Conservation (phyloP, 2,113 vertebrate genomes). For the Ahaetulla prasina region DNA sequence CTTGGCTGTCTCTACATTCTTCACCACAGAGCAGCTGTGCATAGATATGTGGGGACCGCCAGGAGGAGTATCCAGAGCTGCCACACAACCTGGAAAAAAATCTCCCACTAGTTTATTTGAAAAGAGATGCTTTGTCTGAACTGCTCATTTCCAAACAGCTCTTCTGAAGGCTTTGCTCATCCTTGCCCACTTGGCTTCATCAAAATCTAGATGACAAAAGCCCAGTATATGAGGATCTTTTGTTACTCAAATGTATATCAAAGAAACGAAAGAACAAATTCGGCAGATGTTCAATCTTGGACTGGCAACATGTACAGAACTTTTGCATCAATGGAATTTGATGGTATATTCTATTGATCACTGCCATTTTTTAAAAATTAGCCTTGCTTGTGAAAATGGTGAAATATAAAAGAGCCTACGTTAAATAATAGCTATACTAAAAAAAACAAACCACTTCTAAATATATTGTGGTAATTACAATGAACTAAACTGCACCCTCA, state of each 20-base stretch:
- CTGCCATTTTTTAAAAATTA: background rate
- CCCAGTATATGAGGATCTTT: background rate
- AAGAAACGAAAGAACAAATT: background rate
- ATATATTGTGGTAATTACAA: background rate
- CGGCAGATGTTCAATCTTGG: background rate
- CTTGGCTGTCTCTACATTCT: background rate
- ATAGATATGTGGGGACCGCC: background rate
- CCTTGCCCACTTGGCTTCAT: background rate
- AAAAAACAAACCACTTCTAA: background rate
- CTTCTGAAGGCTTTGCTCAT: background rate
- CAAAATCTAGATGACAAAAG: background rate
- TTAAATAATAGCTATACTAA: background rate
- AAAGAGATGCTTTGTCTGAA: background rate
- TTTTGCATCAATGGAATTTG: background rate
- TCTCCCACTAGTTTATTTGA: background rate
- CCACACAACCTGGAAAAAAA: background rate
- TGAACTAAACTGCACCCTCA: background rate
- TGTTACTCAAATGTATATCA: background rate
- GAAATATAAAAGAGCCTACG: background rate
- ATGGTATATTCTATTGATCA: background rate
- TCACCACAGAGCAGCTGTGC: background rate
- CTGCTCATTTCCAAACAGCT: background rate
- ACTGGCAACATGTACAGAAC: background rate
- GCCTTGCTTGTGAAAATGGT: background rate
- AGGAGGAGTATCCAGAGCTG: background rate